Base-by-base conservation (phyloP, 2,888 invertebrate genomes). In the Notodromas monacha region DNA sequence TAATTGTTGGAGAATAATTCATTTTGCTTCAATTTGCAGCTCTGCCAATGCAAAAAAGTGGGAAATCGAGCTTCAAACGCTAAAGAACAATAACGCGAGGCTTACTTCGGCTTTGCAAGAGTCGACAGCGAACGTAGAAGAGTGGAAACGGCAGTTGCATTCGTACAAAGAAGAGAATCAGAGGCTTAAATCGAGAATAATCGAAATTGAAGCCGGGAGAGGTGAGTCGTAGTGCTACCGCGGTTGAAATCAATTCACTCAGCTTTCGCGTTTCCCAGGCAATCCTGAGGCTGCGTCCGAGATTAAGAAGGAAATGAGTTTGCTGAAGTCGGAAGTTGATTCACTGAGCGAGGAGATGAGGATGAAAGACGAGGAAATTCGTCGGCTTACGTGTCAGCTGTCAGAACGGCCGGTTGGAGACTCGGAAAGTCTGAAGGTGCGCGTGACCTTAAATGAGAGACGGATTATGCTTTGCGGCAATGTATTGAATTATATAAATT, bases 11-110 rank as follows among this genome's bases (percentile, higher is more conserved):
- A n/a, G n/a, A 6, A 21, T 21, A 21, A 21, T 31, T 8, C 16
- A 16, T 15, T 13, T 11, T 14, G 12, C 2, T n/a, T 6, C 2
- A 16, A 12, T 21, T 6, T 10, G 2, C 52, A 81, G 89, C 51
- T 89, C 86, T 30, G 76, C 84, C 26, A 89, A 89, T 55, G 86
- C 86, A 6, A 89, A 86, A 55, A 86, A 89, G 50, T 89, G 89
- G 89, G 89, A 89, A 57, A 69, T 86, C 26, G 89, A 92, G 52
- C 56, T 92, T 39, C 70, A 77, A 29, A 86, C 84, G 2, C 55
- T 92, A 39, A 89, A 89, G 56, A 84, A 74, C 46, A 89, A 86
- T 55, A 92, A 89, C 50, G 65, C 76, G 16, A 64, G 86, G 38
- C 57, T 92, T 43, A 89, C 89, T 4, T 77, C 79, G 41, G 86